phyloP scores from a whole-genome alignment of 1,140 invertebrate genomes.

The Trissolcus basalis region DNA sequence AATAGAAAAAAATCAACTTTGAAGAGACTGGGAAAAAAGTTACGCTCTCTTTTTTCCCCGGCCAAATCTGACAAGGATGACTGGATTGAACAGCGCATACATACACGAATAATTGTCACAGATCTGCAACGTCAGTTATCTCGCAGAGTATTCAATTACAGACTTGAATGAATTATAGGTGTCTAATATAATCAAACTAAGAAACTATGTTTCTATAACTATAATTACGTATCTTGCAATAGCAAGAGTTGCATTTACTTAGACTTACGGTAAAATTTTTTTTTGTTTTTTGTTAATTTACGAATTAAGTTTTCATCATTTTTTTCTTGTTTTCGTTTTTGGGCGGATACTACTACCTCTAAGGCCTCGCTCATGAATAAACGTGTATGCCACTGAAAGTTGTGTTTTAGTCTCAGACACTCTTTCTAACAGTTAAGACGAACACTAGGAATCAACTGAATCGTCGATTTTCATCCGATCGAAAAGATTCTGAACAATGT shows the following conservation, averaged over 20 bases:
- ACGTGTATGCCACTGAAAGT: conserved; percentile 63
- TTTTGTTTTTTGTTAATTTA: conserved; percentile 25
- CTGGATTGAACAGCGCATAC: conserved; percentile 44
- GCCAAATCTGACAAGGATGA: conserved; percentile 20
- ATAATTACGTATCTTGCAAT: too few species aligned
- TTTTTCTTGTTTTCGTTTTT: conserved; percentile 55
- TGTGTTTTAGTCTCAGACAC: conserved; percentile 69
- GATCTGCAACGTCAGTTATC: conserved; percentile 50
- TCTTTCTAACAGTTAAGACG: conserved; percentile 66
- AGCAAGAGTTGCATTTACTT: too few species aligned
- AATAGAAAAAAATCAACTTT: too few species aligned
- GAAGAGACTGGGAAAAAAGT: too few species aligned
- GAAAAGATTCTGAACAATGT: conserved; percentile 55
- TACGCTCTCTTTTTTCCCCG: too few species aligned
- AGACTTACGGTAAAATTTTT: conserved; percentile 4
- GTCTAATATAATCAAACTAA: conserved; percentile 62
- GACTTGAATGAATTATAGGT: conserved; percentile 48
- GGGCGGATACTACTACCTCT: conserved; percentile 76
- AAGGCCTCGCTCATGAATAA: conserved; percentile 76
- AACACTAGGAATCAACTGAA: conserved; percentile 63
- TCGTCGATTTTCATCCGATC: conserved; percentile 58
- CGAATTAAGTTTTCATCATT: conserved; percentile 24
- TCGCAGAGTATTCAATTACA: conserved; percentile 48
- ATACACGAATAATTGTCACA: conserved; percentile 48
- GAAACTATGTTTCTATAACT: conserved; percentile 64